Evolutionary conservation across 2,888 invertebrate species (phyloP), one percentile per base, ranked within the genome.

Genomic region (Rhopalosiphum nymphaeae): DNA sequence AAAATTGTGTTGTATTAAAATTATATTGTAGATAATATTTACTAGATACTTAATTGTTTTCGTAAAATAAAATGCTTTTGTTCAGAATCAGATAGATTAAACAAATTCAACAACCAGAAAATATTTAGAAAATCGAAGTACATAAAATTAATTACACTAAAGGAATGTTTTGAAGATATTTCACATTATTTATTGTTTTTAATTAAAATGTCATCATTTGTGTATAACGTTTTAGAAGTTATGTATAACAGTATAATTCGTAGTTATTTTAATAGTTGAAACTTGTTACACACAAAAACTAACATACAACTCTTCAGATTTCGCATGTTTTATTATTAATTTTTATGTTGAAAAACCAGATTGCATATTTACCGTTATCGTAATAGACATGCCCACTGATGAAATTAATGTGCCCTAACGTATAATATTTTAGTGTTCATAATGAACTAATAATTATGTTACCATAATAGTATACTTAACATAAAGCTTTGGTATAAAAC

Each of bases 321-420:
- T 78, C 21, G 78, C 78, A 78, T 36, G 21, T 78, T 78, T 78
- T 78, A 26, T 89, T 36, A 36, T 36, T 78, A 36, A 36, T 78
- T 36, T 36, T 36, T 36, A 36, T 13, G n/a, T 61, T 36, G 89
- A 44, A 61, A 89, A 89, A 89, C 61, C 89, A 44, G 44, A 89
- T 89, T 46, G 89, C 89, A 26, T 89, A 16, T 61, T 46, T 89
- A 61, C 57, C 89, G 57, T 57, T 89, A 89, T 53, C 53, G 53
- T 36, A 89, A 44, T 78, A 36, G 78, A 21, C 36, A 36, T 78
- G 36, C 36, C 36, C 78, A 36, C 78, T 36, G 36, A 78, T 36
- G 36, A 78, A 78, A 78, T 21, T 78, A 78, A 78, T 78, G 36
- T 36, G 21, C 36, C 36, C 78, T 36, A 36, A 78, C 36, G 78